Percentiles rank a stretch among this genome's conserved stretches.
Evolutionary conservation across 30 jellyfish, hydroid and myxozoan species (phyloP).

Genomic region (Rhopilema esculentum): DNA sequence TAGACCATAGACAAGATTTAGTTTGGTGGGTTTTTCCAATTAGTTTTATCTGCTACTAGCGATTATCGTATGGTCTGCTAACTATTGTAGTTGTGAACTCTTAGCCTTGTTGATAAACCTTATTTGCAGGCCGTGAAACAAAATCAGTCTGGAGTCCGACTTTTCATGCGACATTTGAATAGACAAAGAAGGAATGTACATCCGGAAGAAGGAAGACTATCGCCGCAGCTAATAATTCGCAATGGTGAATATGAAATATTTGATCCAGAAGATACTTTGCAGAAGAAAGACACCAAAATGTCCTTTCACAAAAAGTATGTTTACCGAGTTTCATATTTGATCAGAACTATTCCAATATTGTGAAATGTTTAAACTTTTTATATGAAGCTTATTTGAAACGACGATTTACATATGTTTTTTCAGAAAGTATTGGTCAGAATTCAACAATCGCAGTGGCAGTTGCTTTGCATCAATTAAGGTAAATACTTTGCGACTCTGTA

Average conservation of each 20-base stretch:
- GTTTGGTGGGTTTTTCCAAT: too few species aligned
- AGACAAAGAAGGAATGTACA: constrained; percentile 20
- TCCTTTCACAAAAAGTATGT: background rate
- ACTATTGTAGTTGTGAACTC: too few species aligned
- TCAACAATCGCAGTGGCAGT: background rate
- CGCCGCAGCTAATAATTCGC: constrained; percentile 58
- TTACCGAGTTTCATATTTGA: background rate
- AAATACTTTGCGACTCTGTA: background rate
- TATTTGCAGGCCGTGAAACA: too few species aligned
- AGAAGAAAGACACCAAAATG: background rate
- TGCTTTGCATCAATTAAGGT: constrained; percentile 5
- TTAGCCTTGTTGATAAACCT: too few species aligned
- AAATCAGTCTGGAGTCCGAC: constrained; percentile 49
- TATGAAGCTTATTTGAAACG: too few species aligned
- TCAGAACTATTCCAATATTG: too few species aligned
- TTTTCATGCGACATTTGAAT: constrained; percentile 33
- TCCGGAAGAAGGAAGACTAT: constrained; percentile 17
- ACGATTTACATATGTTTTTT: too few species aligned
- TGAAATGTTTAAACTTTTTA: too few species aligned
- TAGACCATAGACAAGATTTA: too few species aligned
- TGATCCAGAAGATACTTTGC: constrained; percentile 39
- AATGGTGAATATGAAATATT: constrained; percentile 46
- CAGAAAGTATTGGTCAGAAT: background rate
- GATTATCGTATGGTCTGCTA: too few species aligned
- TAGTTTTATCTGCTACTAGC: too few species aligned